Percentiles rank a stretch among this genome's conserved stretches.
These are phyloP conservation scores for Leucania comma DNA, from an alignment of 2,888 invertebrate genomes.

Conservation along the genomic window DNA sequence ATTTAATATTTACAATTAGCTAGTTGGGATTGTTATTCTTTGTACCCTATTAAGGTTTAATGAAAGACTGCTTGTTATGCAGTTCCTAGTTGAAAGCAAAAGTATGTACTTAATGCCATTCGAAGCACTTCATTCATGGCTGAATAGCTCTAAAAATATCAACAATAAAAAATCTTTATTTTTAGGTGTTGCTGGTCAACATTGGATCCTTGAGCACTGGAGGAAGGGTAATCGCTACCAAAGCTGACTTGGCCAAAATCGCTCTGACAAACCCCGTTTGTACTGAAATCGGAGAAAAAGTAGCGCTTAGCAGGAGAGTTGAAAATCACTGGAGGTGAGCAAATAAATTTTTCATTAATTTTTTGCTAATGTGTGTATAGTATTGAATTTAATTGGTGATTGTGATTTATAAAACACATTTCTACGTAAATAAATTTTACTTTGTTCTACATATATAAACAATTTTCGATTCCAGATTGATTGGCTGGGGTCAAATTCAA, in stretches of 20 bases:
- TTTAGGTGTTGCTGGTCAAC: conserved; percentile 97
- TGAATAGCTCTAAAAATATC: not conserved
- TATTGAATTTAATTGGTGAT: not conserved
- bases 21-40: not conserved
- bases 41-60: too few relatives aligned
- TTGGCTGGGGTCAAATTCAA: conserved; percentile 99
- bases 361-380: not conserved
- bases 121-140: not conserved
- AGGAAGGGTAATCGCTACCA: conserved; percentile 98
- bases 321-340: conserved; percentile 99
- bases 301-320: conserved; percentile 99
- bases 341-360: not conserved
- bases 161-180: conserved; percentile 16
- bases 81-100: not conserved
- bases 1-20: not conserved
- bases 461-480: conserved; percentile 92
- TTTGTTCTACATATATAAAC: not conserved
- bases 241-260: conserved; percentile 99
- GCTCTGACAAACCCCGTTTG: conserved; percentile 99
- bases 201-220: conserved; percentile 99
- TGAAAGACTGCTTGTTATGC: not conserved
- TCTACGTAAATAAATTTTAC: conserved; percentile 2
- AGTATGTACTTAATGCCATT: not conserved
- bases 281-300: conserved; percentile 99
- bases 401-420: conserved; percentile 19